Conservation (phyloP, 2,113 vertebrate genomes). For the Syngnathus typhle region DNA sequence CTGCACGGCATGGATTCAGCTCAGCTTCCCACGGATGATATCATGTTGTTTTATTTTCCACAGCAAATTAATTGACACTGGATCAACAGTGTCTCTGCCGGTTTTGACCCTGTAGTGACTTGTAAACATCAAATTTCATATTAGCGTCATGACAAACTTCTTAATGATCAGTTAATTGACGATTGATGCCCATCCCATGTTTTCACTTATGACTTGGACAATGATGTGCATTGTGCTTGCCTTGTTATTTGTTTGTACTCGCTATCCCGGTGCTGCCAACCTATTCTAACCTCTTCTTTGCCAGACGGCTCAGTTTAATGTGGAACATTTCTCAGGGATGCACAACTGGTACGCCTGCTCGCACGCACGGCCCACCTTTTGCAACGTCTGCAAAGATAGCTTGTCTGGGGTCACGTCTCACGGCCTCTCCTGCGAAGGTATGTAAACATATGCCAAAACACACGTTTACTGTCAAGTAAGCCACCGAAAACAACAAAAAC, state of each 20-base stretch:
- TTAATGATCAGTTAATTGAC: background rate
- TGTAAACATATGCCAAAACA: slow-evolving; percentile 5
- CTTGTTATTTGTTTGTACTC: slow-evolving; percentile 41
- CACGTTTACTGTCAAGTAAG: background rate
- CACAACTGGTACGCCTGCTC: slow-evolving; percentile 99
- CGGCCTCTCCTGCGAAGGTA: slow-evolving; percentile 98
- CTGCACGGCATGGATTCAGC: too few relatives aligned
- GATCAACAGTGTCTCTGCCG: background rate
- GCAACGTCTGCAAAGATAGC: slow-evolving; percentile 95
- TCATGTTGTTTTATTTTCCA: background rate
- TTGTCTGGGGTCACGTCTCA: slow-evolving; percentile 97
- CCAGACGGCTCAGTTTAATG: slow-evolving; percentile 98
- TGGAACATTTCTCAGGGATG: slow-evolving; percentile 99
- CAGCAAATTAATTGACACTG: background rate
- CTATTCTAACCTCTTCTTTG: slow-evolving; percentile 77
- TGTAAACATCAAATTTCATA: background rate
- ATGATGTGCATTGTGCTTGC: background rate
- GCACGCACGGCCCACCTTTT: slow-evolving; percentile 96
- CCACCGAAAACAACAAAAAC: background rate
- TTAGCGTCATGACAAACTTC: background rate
- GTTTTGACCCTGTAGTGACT: background rate
- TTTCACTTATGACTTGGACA: background rate
- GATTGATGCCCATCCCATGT: background rate
- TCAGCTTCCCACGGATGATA: background rate
- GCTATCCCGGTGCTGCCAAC: slow-evolving; percentile 69